A percentile compares a stretch with the other conserved stretches of the same genome.
Conservation (phyloP, 2,797 vertebrate species). For the Sebastes diaconus region DNA sequence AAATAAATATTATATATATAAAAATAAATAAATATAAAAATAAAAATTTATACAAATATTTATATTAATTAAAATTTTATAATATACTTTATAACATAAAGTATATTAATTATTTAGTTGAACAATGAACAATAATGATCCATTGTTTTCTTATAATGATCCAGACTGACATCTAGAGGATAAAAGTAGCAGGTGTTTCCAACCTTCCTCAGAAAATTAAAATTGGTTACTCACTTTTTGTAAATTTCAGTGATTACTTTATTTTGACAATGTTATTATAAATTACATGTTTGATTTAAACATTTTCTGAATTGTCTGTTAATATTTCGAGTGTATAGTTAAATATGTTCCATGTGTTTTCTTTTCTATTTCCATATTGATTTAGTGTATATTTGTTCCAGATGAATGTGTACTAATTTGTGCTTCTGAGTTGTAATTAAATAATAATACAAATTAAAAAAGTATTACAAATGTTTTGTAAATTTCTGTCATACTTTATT, state of each 20-base stretch:
- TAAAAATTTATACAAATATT: too few relatives aligned
- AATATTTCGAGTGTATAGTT: not conserved
- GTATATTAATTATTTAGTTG: too few relatives aligned
- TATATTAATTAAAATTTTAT: not conserved
- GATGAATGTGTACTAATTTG: not conserved
- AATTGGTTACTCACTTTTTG: not conserved
- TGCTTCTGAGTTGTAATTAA: not conserved
- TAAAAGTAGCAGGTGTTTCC: not conserved
- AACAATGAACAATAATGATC: too few relatives aligned
- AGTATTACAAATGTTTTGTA: rapidly evolving
- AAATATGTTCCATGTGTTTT: too few relatives aligned
- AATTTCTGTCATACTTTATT: too few relatives aligned
- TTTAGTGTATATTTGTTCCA: not conserved
- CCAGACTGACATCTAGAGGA: conserved; percentile 56
- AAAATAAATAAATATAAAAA: too few relatives aligned
- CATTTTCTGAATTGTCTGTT: too few relatives aligned
- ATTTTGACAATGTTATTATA: not conserved
- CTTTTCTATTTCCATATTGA: not conserved
- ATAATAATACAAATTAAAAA: too few relatives aligned
- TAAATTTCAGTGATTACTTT: not conserved
- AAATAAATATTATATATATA: too few relatives aligned
- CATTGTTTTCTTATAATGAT: too few relatives aligned
- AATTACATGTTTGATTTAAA: not conserved
- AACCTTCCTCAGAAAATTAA: not conserved
- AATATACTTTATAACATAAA: too few relatives aligned